Base-by-base conservation (phyloP, 1,140 invertebrate species). In the Oryzaephilus surinamensis region DNA sequence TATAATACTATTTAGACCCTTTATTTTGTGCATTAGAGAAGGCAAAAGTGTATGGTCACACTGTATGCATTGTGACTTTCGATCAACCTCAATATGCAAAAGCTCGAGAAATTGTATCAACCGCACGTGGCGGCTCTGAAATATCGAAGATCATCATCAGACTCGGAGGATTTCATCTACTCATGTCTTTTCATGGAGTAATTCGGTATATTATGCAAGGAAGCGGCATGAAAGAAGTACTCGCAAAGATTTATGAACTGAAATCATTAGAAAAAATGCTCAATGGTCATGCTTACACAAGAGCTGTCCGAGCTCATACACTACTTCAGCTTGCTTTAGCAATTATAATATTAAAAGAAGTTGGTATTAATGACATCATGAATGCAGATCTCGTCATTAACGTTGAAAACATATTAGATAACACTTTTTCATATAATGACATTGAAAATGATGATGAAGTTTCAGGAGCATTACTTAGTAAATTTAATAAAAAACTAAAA, bases 51-150 rank as follows among this genome's bases (percentile, higher is more conserved):
- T 38, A 48, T 41, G 24, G 31, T 18, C 45, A 48, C 16, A 32
- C 19, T 39, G 34, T 45, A 34, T 54, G 43, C 28, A 48, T 62
- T 13, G 29, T 60, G 11, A 64, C 59, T 48, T 60, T 61, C 37
- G 59, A 61, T 34, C 58, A 61, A 41, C 57, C 55, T 17, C 47
- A 63, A 6, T 67, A 64, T 48, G 46, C 45, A 7, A 67, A 67
- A 62, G 63, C 63, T 29, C 54, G 55, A 34, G 60, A 64, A 57
- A 65, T 66, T 21, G 45, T 64, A 48, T 45, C 51, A 23, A 51
- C 59, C 10, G 48, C 52, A 39, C 46, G 47, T 51, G 41, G 32
- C 6, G 47, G 48, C 13, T 52, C 52, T 36, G 48, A 56, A 39
- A 21, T 58, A 52, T 56, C 48, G 16, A 56, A 55, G 20, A 54